Evolutionary conservation across 2,113 vertebrate species (phyloP).

Genomic region (Muntiacus muntjak): DNA sequence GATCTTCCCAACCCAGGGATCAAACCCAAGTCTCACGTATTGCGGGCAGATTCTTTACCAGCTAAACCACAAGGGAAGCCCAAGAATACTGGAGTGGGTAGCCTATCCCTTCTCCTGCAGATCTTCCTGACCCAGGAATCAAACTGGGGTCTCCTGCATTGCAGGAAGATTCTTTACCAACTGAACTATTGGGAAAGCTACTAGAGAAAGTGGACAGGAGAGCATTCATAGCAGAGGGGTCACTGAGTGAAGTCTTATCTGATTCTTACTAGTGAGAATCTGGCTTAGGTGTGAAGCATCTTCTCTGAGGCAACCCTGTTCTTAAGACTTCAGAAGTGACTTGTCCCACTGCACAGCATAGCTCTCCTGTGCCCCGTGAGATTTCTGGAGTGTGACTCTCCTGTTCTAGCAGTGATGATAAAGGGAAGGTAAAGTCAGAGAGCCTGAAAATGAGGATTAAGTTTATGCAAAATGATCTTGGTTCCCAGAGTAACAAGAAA

Average conservation of each 20-base stretch:
- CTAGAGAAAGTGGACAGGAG: neutral
- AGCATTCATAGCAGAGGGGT: neutral
- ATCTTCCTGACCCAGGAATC: neutral
- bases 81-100: neutral
- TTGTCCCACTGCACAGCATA: neutral
- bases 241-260: neutral
- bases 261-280: neutral
- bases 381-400: neutral
- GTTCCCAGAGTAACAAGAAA: slow-evolving; percentile 28
- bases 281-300: neutral
- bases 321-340: neutral
- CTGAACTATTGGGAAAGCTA: neutral
- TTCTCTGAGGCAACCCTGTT: neutral
- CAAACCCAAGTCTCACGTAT: neutral
- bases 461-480: neutral
- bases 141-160: neutral
- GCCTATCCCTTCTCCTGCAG: neutral
- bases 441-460: neutral
- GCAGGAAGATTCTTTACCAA: fast-evolving
- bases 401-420: neutral
- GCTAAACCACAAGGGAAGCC: neutral
- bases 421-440: neutral
- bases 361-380: fast-evolving
- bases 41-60: fast-evolving
- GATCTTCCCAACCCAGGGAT: neutral